Evolutionary conservation across 2,797 vertebrate genomes (phyloP).

Genomic region (Mustela erminea): DNA sequence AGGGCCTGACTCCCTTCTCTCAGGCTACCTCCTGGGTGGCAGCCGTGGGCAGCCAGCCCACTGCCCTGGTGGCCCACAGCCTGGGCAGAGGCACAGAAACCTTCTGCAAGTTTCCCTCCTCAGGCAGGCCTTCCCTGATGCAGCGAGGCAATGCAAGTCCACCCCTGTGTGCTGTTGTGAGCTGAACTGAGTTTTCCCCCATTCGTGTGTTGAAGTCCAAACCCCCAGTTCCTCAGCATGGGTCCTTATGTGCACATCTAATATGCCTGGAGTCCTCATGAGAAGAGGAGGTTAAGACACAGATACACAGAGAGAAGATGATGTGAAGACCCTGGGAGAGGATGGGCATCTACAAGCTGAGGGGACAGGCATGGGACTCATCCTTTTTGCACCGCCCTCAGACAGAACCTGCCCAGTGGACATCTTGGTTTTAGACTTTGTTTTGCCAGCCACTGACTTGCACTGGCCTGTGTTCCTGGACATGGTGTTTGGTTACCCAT

Average conservation of each 20-base stretch:
- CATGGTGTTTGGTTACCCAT: no score
- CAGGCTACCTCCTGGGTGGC: not conserved
- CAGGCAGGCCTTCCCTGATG: not conserved
- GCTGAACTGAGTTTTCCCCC: not conserved
- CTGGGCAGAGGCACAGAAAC: not conserved
- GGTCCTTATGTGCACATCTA: not conserved
- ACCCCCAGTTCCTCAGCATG: not conserved
- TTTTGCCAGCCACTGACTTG: accelerated
- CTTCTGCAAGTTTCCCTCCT: not conserved
- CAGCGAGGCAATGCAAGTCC: accelerated
- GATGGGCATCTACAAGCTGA: not conserved
- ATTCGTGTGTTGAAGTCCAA: no score
- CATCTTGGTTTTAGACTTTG: not conserved
- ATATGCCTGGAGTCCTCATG: not conserved
- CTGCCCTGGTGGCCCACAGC: no score
- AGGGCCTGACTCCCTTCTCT: not conserved
- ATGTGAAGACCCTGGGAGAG: not conserved
- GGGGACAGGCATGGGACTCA: accelerated
- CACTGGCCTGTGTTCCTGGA: not conserved
- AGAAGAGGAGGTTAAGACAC: not conserved
- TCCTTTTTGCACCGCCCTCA: accelerated
- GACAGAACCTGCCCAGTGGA: accelerated
- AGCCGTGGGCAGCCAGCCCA: accelerated
- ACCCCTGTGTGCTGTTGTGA: accelerated
- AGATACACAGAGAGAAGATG: not conserved